phyloP scores from a whole-genome alignment of 2,113 vertebrate genomes.

The Protobothrops mucrosquamatus region DNA sequence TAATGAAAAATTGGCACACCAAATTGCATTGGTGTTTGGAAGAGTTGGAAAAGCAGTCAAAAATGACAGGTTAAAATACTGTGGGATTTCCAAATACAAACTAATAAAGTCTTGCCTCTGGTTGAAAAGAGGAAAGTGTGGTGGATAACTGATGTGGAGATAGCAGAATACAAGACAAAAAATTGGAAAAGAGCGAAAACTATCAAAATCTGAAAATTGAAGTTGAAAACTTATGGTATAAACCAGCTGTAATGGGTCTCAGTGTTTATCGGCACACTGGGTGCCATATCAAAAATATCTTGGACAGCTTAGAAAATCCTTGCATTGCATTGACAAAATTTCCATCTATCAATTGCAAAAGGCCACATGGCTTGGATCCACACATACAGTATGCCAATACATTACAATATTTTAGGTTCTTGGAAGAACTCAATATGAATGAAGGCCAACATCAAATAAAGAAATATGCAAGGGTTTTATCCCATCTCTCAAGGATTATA shows the following conservation, averaged over 20 bases:
- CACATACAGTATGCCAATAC: background rate
- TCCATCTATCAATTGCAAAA: background rate
- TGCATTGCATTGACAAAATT: background rate
- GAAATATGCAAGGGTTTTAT: background rate
- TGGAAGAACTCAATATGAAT: background rate
- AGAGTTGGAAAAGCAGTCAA: background rate
- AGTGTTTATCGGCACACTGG: background rate
- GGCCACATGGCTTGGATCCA: background rate
- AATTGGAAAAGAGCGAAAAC: background rate
- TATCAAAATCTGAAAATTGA: background rate
- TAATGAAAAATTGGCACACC: too few species aligned
- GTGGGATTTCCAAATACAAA: background rate
- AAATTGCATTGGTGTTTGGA: too few species aligned
- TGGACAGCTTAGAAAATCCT: background rate
- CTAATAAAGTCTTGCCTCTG: background rate
- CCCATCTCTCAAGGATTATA: background rate
- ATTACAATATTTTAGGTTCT: background rate
- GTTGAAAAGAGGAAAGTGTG: background rate
- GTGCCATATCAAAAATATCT: background rate
- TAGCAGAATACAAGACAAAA: background rate
- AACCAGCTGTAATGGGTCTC: background rate
- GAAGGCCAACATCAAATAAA: background rate
- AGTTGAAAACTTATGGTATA: background rate
- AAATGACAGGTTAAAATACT: background rate
- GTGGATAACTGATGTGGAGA: background rate